These are phyloP conservation scores for Bursaphelenchus mucronatus DNA, from an alignment of 1,140 invertebrate species.

Conservation along the genomic window DNA sequence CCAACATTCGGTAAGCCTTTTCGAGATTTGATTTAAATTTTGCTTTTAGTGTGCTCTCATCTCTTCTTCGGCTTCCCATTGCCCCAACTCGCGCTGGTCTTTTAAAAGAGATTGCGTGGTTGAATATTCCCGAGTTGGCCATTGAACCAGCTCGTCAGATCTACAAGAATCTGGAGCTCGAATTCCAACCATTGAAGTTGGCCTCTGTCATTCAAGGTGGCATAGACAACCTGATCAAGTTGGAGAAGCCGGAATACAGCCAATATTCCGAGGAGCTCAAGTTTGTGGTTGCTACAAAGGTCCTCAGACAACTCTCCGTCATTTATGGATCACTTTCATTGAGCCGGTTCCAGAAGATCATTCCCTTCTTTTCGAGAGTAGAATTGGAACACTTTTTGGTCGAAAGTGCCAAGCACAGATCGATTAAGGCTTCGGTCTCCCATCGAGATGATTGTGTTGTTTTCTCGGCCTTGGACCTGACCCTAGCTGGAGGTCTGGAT, in stretches of 20 bases:
- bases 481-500: slow-evolving; percentile 53
- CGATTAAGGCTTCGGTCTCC: slow-evolving; percentile 52
- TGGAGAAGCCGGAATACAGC: slow-evolving; percentile 38
- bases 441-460: slow-evolving; percentile 52
- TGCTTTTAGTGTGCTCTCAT: slow-evolving; percentile 47
- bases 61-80: slow-evolving; percentile 55
- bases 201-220: slow-evolving; percentile 30
- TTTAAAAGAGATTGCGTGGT: slow-evolving; percentile 52
- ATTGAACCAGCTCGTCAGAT: slow-evolving; percentile 33
- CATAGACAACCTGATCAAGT: slow-evolving; percentile 26
- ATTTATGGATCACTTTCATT: slow-evolving; percentile 57
- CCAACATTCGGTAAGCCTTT: slow-evolving; percentile 47
- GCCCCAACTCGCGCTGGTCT: slow-evolving; percentile 56
- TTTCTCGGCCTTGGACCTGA: slow-evolving; percentile 49
- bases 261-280: slow-evolving; percentile 42
- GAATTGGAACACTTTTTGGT: slow-evolving; percentile 56
- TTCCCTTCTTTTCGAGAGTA: slow-evolving; percentile 50
- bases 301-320: slow-evolving; percentile 54
- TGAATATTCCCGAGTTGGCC: slow-evolving; percentile 53
- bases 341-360: slow-evolving; percentile 47
- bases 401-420: slow-evolving; percentile 52
- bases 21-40: slow-evolving; percentile 12
- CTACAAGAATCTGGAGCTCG: slow-evolving; percentile 51
- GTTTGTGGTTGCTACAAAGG: slow-evolving; percentile 50
- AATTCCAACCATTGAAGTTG: slow-evolving; percentile 53